Base-by-base conservation (phyloP, 2,888 invertebrate species). In the Chymomyza fuscimana region DNA sequence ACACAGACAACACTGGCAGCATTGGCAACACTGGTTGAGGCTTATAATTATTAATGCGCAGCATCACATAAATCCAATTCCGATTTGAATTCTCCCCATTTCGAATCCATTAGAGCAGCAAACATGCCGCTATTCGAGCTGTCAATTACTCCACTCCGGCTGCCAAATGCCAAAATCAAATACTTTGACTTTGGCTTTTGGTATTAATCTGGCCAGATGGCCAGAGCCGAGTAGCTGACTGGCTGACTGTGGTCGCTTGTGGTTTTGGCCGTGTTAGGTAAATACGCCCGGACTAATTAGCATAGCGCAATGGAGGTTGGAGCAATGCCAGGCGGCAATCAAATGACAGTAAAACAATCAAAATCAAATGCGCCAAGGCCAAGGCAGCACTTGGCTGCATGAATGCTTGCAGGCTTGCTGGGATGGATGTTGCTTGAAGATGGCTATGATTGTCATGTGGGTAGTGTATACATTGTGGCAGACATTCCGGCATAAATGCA, bases 251-350 rank as follows among this genome's bases (percentile, higher is more conserved):
- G 19, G 2, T 19, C 25, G 25, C 25, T 25, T 25, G 25, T 25
- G 25, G 25, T 25, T 25, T 9, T 51, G 16, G 51, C 51, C 16
- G 15, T 54, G 19, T 54, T 19, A 54, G 54, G 19, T 46, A 54
- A 54, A 46, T 46, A 54, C 54, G 54, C 54, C 54, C 22, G 40
- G 76, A 66, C 77, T 78, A 78, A 78, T 78, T 78, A 78, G 78
- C 78, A 78, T 78, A 76, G 80, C 70, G 80, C 70, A 22, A n/a
- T 12, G 15, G 32, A 29, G 22, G 54, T 4, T 3, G 7, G 19
- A 22, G 19, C 54, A 54, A 19, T 19, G 54, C 54, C 54, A 54
- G n/a, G 51, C 51, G 19, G 19, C 40, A 10, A 46, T 46, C 40
- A 46, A 46, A 46, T 46, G 40, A 10, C 40, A 46, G 40, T 12